Base-by-base conservation (phyloP, 2,888 invertebrate species). In the Melipona bicolor region DNA sequence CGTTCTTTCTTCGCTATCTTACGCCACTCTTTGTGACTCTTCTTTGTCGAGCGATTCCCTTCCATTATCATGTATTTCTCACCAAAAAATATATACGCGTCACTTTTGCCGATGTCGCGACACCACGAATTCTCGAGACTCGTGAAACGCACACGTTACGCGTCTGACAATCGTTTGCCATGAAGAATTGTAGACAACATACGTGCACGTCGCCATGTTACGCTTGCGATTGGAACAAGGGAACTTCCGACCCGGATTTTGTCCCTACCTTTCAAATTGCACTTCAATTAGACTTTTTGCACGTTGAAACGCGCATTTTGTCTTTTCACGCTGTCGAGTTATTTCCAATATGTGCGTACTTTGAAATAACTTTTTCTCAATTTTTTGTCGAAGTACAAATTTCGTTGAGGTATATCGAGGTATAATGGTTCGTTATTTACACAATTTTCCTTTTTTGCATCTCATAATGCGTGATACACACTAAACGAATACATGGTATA, bases 1-100 rank as follows among this genome's bases (percentile, higher is more conserved):
- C 97, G 96, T 90, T 96, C 95, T 91, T 96, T 97, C 95, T 97
- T 98, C 0, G 96, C 97, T 84, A 96, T 91, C 94, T 96, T 96
- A 89, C 98, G 96, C 97, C 97, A 97, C 92, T 96, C 95, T 91
- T 83, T 90, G 78, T 88, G 89, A 70, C 73, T 78, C 54, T n/a
- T 54, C 27, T 72, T 82, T 11, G 67, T 83, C 43, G 61, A 59
- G 43, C 64, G n/a, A 72, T n/a, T 24, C 5, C 56, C 65, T 27
- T 89, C 87, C 89, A 89, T 89, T 24, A 52, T 67, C 52, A 50
- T 52, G 64, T 83, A 89, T 89, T 72, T 52, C 79, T 36, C 65
- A 56, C 27, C 32, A 27, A 24, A 50, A 17, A 19, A 56, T 62
- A 15, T 49, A 49, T 4, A 52, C 21, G 15, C 24, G 69, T 27